Evolutionary conservation across 1,140 invertebrate genomes (phyloP).

Genomic region (Euglossa dilemma): DNA sequence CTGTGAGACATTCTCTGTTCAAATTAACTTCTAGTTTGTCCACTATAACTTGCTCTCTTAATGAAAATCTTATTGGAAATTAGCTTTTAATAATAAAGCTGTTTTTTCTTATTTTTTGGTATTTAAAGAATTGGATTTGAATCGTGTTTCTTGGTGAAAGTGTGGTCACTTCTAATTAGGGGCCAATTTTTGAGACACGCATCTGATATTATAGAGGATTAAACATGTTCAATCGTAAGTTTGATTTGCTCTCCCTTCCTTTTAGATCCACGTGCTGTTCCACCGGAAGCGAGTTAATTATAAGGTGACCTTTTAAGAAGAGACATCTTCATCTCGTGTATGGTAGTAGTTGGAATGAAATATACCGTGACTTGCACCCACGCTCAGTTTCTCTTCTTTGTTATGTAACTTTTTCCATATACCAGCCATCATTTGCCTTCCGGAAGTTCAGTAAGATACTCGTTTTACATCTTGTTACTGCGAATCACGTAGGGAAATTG

Average conservation of each 20-base stretch:
- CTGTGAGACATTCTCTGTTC: no score
- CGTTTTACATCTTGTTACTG: no score
- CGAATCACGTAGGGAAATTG: background rate
- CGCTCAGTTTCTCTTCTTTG: background rate
- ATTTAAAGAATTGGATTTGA: no score
- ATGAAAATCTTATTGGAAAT: no score
- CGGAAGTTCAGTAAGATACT: background rate
- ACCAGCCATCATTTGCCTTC: background rate
- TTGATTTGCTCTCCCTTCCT: background rate
- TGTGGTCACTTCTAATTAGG: no score
- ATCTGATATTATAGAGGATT: background rate
- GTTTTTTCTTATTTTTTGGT: no score
- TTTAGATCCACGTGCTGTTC: background rate
- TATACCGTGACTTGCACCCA: background rate
- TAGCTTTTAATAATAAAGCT: no score
- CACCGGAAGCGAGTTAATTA: background rate
- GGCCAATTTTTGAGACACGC: no score
- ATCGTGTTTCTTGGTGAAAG: no score
- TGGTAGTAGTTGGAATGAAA: background rate
- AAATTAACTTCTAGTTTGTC: no score
- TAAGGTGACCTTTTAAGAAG: conserved; percentile 6
- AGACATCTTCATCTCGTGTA: background rate
- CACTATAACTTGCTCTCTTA: no score
- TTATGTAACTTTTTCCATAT: background rate
- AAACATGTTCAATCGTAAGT: background rate